Conservation (phyloP, 2,797 vertebrate genomes). For the Rhabdophis nuchalis region DNA sequence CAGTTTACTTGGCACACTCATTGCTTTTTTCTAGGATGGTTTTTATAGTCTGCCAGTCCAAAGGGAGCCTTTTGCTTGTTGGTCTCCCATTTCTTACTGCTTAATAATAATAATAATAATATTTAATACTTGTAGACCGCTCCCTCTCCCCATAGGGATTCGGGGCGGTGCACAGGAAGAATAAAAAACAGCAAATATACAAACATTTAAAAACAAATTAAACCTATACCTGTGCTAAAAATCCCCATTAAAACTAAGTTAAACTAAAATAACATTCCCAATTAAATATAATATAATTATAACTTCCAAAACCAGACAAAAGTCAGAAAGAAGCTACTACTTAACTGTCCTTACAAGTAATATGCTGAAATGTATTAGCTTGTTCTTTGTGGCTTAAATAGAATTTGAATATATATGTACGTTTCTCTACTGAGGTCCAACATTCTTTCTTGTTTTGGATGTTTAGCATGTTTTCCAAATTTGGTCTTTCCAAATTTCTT, state of each 20-base stretch:
- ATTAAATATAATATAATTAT: no score
- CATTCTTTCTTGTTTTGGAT: not conserved
- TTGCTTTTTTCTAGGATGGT: not conserved
- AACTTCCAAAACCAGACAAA: not conserved
- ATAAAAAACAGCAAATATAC: no score
- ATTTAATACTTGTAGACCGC: no score
- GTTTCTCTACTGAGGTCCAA: not conserved
- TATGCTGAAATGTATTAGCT: not conserved
- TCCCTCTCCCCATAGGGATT: no score
- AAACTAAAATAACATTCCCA: no score
- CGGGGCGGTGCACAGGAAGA: no score
- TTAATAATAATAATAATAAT: no score
- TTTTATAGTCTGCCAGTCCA: not conserved
- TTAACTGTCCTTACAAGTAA: not conserved
- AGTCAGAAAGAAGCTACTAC: not conserved
- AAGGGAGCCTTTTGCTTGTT: not conserved
- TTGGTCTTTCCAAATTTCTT: conserved; percentile 37
- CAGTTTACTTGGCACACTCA: not conserved
- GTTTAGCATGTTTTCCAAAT: not conserved
- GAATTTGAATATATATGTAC: not conserved
- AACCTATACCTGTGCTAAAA: no score
- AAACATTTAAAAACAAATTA: no score
- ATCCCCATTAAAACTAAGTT: no score
- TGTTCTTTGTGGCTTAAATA: not conserved
- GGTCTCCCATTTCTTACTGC: not conserved